phyloP scores from a whole-genome alignment of 2,888 invertebrate genomes.

The Ophion slaviceki region DNA sequence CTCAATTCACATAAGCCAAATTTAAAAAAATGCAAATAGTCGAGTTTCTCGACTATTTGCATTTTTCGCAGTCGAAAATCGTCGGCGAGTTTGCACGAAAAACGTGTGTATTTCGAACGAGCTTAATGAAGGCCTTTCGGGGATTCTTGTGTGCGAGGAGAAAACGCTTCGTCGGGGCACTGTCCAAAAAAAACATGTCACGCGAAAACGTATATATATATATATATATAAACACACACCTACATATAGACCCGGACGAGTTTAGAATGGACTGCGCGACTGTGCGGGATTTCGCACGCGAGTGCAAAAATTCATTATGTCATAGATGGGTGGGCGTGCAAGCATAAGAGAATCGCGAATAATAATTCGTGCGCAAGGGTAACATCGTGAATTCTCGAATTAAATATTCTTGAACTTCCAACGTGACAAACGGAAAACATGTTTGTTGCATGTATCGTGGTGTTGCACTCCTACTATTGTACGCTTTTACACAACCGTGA shows the following conservation, averaged over 20 bases:
- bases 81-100: background rate
- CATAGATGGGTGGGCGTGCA: conserved; percentile 48
- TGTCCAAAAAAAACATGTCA: conserved; percentile 3
- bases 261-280: conserved; percentile 42
- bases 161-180: background rate
- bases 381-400: conserved; percentile 43
- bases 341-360: conserved; percentile 19
- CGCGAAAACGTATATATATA: background rate
- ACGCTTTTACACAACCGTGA: background rate
- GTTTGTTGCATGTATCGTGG: background rate
- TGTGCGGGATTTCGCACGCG: conserved; percentile 26
- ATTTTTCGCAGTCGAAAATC: too few species aligned
- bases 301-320: conserved; percentile 58
- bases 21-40: too few species aligned
- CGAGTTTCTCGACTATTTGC: too few species aligned
- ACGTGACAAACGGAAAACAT: conserved; percentile 18
- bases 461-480: background rate
- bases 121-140: background rate
- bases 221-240: background rate
- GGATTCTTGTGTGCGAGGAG: background rate
- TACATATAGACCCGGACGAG: conserved; percentile 18
- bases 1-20: too few species aligned
- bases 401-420: conserved; percentile 64
- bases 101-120: background rate
- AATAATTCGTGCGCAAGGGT: conserved; percentile 31